A percentile compares a stretch with the other conserved stretches of the same genome.
Conservation (phyloP, 2,797 vertebrate genomes). For the Coendou prehensilis region DNA sequence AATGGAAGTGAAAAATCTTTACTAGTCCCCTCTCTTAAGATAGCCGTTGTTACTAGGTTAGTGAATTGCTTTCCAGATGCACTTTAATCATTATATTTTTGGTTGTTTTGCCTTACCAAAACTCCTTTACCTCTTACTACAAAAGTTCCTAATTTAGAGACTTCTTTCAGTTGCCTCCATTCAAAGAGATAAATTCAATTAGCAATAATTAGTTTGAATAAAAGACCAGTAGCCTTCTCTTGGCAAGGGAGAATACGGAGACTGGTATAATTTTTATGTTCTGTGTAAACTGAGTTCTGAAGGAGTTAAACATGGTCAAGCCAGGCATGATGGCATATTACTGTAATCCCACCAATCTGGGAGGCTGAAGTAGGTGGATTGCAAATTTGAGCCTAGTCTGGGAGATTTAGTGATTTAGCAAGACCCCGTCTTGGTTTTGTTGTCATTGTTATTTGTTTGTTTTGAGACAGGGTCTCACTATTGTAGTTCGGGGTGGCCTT, state of each 20-base stretch:
- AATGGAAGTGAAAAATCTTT: constrained; percentile 22
- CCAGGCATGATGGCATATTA: background rate
- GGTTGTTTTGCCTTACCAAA: background rate
- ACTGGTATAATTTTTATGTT: background rate
- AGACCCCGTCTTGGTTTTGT: background rate
- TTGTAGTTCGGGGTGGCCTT: background rate
- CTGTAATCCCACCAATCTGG: background rate
- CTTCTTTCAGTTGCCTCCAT: constrained; percentile 28
- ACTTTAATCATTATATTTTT: background rate
- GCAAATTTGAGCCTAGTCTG: background rate
- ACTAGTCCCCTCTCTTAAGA: background rate
- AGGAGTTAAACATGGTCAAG: background rate
- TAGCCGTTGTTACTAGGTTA: background rate
- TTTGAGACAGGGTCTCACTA: background rate
- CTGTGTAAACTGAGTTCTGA: background rate
- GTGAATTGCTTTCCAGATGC: background rate
- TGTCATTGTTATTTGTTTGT: background rate
- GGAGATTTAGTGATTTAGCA: background rate
- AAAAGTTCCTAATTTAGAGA: background rate
- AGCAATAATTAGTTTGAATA: constrained; percentile 13
- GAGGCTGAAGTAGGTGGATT: background rate
- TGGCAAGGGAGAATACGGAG: background rate
- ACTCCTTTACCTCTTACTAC: background rate
- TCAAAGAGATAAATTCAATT: constrained; percentile 54
- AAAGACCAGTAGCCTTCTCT: background rate